These are phyloP conservation scores for Lithophane semibrunnea DNA, from an alignment of 2,888 invertebrate genomes.

Conservation along the genomic window DNA sequence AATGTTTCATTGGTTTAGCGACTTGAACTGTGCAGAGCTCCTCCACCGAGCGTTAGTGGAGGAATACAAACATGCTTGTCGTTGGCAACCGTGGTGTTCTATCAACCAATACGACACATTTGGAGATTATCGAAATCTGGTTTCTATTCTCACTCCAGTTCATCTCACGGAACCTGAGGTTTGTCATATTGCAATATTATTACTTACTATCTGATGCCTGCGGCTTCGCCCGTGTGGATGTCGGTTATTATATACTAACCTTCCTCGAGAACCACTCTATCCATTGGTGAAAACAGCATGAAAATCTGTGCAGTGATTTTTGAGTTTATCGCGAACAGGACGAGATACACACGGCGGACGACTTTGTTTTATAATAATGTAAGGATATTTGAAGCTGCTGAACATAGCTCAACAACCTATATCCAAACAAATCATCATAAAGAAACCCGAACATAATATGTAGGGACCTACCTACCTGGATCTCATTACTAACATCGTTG, in stretches of 20 bases:
- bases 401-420: too few species aligned
- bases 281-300: too few species aligned
- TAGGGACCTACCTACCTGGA: not conserved
- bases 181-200: conserved; percentile 17
- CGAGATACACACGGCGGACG: too few species aligned
- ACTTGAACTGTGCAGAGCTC: conserved; percentile 83
- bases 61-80: conserved; percentile 77
- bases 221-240: too few species aligned
- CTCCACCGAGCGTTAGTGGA: conserved; percentile 81
- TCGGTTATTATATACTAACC: too few species aligned
- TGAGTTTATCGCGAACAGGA: not conserved
- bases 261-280: too few species aligned
- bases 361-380: too few species aligned
- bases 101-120: conserved; percentile 83
- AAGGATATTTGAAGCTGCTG: too few species aligned
- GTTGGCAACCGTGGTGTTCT: conserved; percentile 85
- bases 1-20: conserved; percentile 69
- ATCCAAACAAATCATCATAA: not conserved
- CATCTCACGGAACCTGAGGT: conserved; percentile 84
- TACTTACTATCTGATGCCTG: too few species aligned
- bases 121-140: conserved; percentile 80
- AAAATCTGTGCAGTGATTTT: too few species aligned
- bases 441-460: not conserved
- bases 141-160: conserved; percentile 82
- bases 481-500: not conserved